These are phyloP conservation scores for Mnemiopsis leidyi DNA, from an alignment of 37 sponge, comb jelly and placozoan species.

Conservation along the genomic window DNA sequence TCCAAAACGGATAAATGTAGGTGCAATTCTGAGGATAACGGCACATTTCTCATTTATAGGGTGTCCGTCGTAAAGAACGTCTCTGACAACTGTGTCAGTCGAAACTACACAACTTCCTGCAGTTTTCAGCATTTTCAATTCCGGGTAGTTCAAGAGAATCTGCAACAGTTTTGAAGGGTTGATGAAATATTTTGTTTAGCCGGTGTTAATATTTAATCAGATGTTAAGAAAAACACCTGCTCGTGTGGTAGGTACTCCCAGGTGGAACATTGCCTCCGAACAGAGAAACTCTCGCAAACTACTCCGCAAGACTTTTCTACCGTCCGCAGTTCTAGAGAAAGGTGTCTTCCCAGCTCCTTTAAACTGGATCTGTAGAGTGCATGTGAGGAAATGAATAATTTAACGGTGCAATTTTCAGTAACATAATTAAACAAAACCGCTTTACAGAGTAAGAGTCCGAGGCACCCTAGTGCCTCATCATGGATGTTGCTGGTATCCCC, in stretches of 20 bases:
- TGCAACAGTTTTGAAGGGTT: no score
- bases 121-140: no score
- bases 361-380: constrained; percentile 76
- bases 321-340: constrained; percentile 88
- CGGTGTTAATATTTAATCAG: no score
- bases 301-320: constrained; percentile 92
- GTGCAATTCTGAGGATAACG: constrained; percentile 84
- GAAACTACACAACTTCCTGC: constrained; percentile 80
- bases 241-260: constrained; percentile 91
- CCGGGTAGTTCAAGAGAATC: no score
- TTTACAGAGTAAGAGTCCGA: no score
- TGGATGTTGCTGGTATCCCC: no score
- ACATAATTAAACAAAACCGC: no score
- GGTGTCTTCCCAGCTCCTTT: constrained; percentile 96
- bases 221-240: constrained; percentile 69
- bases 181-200: no score
- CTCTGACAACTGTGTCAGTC: constrained; percentile 77
- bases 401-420: no score
- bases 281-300: constrained; percentile 93
- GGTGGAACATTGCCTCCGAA: constrained; percentile 92
- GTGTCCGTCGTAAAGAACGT: constrained; percentile 85
- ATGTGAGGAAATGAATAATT: no score
- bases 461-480: no score
- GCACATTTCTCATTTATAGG: constrained; percentile 80
- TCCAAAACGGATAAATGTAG: constrained; percentile 91